Percentiles rank a stretch among this genome's conserved stretches.
phyloP scores from a whole-genome alignment of 1,140 invertebrate species.

The Aphis gossypii region DNA sequence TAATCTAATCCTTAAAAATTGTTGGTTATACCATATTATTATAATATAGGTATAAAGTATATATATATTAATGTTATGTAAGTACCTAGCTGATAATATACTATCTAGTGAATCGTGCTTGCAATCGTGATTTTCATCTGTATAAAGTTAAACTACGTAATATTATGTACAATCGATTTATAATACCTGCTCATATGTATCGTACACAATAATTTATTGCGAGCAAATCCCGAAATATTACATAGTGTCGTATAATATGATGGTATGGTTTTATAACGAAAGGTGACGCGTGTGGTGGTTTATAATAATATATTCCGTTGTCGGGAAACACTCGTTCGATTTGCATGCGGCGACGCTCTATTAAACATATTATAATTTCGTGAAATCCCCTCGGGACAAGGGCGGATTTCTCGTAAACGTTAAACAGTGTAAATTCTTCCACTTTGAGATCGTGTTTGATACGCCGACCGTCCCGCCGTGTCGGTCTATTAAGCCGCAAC shows the following conservation, averaged over 20 bases:
- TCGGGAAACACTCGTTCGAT: not conserved
- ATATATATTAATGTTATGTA: not conserved
- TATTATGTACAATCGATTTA: not conserved
- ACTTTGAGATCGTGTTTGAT: slow-evolving; percentile 46
- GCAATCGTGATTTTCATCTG: not conserved
- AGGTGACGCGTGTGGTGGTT: not conserved
- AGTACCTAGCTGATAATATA: not conserved
- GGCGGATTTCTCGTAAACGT: slow-evolving; percentile 53
- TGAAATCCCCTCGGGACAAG: slow-evolving; percentile 41
- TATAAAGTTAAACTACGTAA: not conserved
- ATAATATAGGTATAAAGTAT: not conserved
- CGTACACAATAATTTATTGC: not conserved
- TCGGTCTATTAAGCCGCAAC: not conserved
- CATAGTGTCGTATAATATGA: not conserved
- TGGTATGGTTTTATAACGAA: not conserved
- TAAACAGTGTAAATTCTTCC: not conserved
- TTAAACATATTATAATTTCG: slow-evolving; percentile 16
- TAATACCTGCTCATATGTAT: not conserved
- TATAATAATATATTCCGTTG: not conserved
- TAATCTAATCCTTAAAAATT: not conserved
- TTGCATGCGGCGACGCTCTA: not conserved
- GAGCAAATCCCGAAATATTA: not conserved
- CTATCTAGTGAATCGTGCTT: not conserved
- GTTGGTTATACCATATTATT: not conserved
- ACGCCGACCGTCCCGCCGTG: not conserved